Base-by-base conservation (phyloP, 1,140 invertebrate genomes). In the Rhyacophila brunnea region DNA sequence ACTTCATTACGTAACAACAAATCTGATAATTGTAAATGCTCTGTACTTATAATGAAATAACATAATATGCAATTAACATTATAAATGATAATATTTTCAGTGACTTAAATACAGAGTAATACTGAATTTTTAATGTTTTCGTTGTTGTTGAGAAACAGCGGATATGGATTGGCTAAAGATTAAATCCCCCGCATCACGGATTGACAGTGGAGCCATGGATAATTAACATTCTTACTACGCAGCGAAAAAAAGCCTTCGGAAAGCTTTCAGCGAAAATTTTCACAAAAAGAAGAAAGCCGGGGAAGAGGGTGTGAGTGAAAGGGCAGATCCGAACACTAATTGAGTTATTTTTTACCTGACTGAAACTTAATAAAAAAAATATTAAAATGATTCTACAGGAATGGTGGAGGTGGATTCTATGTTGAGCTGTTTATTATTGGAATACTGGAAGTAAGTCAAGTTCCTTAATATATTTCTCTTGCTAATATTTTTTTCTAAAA, bases 201-300 rank as follows among this genome's bases (percentile, higher is more conserved):
- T 61, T 61, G 59, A 61, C 59, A 53, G 17, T 2, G 38, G 23
- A 20, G 6, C 44, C 17, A 6, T 43, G 49, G 53, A 58, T 62
- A 62, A 62, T 62, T 58, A 58, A 48, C 54, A 57, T 52, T 47
- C 43, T 62, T 58, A 35, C 56, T 53, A 42, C 43, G 45, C 23
- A 42, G 44, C 32, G 19, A 23, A 47, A 47, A 47, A 13, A 23
- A 23, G 32, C n/a, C n/a, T n/a, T n/a, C n/a, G 19, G 19, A 47
- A 47, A 47, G 17, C 13, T 42, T 42, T 17, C 40, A 42, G 40
- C 6, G 13, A 19, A n/a, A 45, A 46, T 45, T 44, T 45, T 45
- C 20, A 57, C 32, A 45, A 19, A 43, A 57, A 43, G 42, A 45
- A 48, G 18, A 52, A 58, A 40, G 1, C n/a, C 19, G 45, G 9